Percentiles rank a stretch among this genome's conserved stretches.
Conservation (phyloP, 2,888 invertebrate species). For the Phalera bucephala region DNA sequence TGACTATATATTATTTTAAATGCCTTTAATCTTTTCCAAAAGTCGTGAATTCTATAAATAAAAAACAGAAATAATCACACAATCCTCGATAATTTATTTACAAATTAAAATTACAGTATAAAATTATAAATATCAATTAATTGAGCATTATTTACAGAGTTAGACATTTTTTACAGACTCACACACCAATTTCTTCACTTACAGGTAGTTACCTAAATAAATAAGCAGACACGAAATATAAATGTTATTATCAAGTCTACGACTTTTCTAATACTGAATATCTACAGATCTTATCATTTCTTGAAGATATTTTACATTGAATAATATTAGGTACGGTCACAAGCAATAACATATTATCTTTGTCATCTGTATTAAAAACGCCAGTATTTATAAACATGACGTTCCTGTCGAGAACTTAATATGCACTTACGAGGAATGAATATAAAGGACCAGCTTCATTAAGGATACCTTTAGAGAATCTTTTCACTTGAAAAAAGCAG, state of each 20-base stretch:
- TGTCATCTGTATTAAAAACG: no score
- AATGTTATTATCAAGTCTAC: conserved; percentile 11
- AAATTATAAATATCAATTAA: conserved; percentile 31
- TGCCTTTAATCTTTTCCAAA: no score
- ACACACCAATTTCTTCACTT: conserved; percentile 7
- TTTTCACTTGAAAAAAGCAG: no score
- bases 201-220: conserved; percentile 15
- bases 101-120: conserved; percentile 43
- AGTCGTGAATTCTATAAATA: no score
- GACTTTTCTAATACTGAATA: conserved; percentile 11
- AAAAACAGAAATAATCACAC: no score
- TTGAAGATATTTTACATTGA: neutral
- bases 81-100: conserved; percentile 62
- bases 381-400: no score
- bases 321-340: neutral
- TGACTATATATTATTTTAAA: no score
- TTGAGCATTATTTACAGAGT: conserved; percentile 52
- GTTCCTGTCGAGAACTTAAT: no score
- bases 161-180: conserved; percentile 4
- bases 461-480: no score
- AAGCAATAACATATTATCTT: no score
- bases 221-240: conserved; percentile 19
- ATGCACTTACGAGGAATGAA: no score
- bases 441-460: no score
- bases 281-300: neutral